Evolutionary conservation across 2,797 vertebrate genomes (phyloP), one percentile per base, ranked within the genome.

Genomic region (Iguana delicatissima): DNA sequence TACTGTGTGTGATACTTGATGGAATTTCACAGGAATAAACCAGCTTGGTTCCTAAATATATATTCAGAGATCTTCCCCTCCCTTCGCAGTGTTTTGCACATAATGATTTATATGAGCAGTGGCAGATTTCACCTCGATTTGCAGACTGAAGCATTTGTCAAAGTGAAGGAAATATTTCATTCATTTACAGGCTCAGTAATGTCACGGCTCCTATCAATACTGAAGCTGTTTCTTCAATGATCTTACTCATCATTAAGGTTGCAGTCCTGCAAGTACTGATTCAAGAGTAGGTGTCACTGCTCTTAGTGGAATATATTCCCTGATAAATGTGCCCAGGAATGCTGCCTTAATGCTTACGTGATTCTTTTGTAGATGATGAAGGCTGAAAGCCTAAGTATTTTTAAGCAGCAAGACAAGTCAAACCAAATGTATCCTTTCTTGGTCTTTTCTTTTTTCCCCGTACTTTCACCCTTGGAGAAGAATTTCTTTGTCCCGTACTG

Each of bases 61-160:
- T 50, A 57, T 80, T 79, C 87, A 88, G 38, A 55, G 32, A 14
- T 81, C 46, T 38, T 69, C n/a, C 22, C 59, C 3, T n/a, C 86
- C 32, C 79, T 69, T 32, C 64, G 38, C 24, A 32, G 38, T 88
- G 89, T 80, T 85, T 89, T 55, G 85, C 50, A 80, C 16, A 32
- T 80, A 85, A 80, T 85, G 84, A 80, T 89, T 90, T 86, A 81
- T 86, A 90, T 62, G 72, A 90, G 64, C 20, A 22, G 18, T 26
- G 55, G 38, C 84, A 86, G 64, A 55, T 32, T 81, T 90, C 64
- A 72, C 50, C 64, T 69, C 26, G 52, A 80, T 80, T 86, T 85
- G 76, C 84, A 69, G 35, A 26, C 18, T 6, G 67, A 91, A 46
- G 10, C 20, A 0, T 80, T 80, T 80, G 22, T 76, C 69, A 38